phyloP scores from a whole-genome alignment of 2,888 invertebrate genomes.

The Mantis religiosa region DNA sequence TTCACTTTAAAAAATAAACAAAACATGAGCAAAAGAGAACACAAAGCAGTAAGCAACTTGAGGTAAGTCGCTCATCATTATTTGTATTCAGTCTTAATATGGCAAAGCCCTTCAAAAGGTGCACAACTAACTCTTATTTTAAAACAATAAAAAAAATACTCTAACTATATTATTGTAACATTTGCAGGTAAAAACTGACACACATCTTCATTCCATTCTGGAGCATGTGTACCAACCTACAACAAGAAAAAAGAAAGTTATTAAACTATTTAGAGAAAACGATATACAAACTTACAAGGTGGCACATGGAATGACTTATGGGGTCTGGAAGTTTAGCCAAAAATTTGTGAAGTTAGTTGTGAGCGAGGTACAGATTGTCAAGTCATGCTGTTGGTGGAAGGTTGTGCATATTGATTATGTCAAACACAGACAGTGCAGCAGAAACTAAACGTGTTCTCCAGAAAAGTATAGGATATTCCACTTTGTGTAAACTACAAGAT shows the following conservation, averaged over 20 bases:
- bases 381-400: too few relatives aligned
- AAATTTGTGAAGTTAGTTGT: too few relatives aligned
- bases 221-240: background rate
- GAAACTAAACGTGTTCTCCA: too few relatives aligned
- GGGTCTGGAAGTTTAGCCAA: too few relatives aligned
- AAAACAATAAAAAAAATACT: slow-evolving; percentile 1
- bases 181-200: slow-evolving; percentile 2
- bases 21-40: background rate
- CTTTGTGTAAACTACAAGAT: too few relatives aligned
- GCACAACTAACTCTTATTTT: slow-evolving; percentile 7
- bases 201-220: background rate
- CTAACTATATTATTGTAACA: background rate
- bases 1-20: background rate
- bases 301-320: too few relatives aligned
- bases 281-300: too few relatives aligned
- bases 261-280: background rate
- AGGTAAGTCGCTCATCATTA: background rate
- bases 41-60: background rate
- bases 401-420: too few relatives aligned
- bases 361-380: too few relatives aligned
- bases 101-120: background rate
- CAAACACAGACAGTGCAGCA: too few relatives aligned
- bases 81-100: background rate
- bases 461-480: too few relatives aligned
- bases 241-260: background rate